Evolutionary conservation across 2,113 vertebrate genomes (phyloP).

Genomic region (Prochilodus magdalenae): DNA sequence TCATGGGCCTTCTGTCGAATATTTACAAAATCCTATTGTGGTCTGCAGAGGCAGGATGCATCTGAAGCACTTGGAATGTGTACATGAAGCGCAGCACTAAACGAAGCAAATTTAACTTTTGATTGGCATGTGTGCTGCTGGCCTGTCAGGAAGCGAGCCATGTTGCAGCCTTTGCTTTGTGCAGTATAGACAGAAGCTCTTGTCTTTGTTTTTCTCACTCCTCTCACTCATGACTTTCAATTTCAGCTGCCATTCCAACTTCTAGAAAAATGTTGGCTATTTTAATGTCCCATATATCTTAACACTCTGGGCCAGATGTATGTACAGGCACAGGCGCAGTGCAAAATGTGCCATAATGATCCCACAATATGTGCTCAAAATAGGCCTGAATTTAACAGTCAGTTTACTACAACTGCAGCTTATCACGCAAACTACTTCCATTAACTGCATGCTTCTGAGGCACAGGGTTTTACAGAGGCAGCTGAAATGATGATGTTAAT

Average conservation of each 20-base stretch:
- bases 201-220: not conserved
- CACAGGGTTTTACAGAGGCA: too few relatives aligned
- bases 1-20: conserved; percentile 57
- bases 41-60: conserved; percentile 60
- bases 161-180: not conserved
- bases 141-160: not conserved
- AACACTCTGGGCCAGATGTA: too few relatives aligned
- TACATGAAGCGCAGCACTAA: conserved; percentile 49
- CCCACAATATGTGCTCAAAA: too few relatives aligned
- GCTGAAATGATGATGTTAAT: too few relatives aligned
- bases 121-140: conserved; percentile 56
- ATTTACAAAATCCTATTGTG: conserved; percentile 67
- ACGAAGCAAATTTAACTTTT: conserved; percentile 48
- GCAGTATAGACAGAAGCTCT: conserved; percentile 2
- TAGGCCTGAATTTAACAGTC: too few relatives aligned
- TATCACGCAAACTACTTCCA: not conserved
- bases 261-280: not conserved
- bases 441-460: not conserved
- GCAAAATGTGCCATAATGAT: too few relatives aligned
- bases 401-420: too few relatives aligned
- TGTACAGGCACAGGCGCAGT: too few relatives aligned
- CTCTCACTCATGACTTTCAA: not conserved
- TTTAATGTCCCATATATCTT: too few relatives aligned
- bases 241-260: not conserved
- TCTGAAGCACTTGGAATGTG: conserved; percentile 56